Conservation (phyloP, 2,113 vertebrate genomes). For the Stercorarius parasiticus region DNA sequence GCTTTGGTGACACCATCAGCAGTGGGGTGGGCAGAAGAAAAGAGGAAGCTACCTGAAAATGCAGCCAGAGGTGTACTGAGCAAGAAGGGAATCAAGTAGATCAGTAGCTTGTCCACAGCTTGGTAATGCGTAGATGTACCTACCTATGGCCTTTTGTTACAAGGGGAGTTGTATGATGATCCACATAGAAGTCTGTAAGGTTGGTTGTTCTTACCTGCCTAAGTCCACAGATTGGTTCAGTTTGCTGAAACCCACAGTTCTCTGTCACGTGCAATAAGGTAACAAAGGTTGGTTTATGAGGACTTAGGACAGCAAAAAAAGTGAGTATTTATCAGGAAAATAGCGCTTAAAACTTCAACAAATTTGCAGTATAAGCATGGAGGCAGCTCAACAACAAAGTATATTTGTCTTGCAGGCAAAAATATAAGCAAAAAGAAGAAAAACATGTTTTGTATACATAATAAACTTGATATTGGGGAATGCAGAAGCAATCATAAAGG, state of each 20-base stretch:
- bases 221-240: neutral
- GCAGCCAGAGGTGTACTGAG: neutral
- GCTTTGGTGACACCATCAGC: neutral
- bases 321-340: neutral
- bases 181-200: neutral
- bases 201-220: neutral
- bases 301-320: neutral
- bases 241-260: neutral
- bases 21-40: neutral
- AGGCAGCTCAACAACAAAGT: neutral
- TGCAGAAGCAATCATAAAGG: neutral
- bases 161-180: neutral
- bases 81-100: rapidly evolving
- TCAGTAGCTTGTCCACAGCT: neutral
- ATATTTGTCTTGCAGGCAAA: neutral
- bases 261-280: neutral
- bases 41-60: neutral
- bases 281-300: neutral
- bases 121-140: neutral
- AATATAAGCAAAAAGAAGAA: neutral
- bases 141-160: neutral
- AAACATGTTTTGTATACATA: neutral
- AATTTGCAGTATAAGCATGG: neutral
- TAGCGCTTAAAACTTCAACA: neutral
- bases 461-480: neutral